phyloP scores from a whole-genome alignment of 2,797 vertebrate genomes.

The Lagocephalus sceleratus region DNA sequence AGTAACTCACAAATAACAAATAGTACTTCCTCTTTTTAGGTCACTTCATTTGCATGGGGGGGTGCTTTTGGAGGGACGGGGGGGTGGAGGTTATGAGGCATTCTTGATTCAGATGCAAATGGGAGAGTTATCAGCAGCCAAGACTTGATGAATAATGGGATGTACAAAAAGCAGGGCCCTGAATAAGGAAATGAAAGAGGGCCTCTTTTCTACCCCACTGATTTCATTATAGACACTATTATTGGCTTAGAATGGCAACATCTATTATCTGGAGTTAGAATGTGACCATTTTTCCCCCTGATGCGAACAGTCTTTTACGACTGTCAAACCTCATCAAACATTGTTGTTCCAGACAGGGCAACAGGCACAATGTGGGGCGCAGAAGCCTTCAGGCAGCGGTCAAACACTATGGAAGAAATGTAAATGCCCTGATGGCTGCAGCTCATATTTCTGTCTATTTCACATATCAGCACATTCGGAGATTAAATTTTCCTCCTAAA shows the following conservation, averaged over 20 bases:
- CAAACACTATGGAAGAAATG: conserved; percentile 38
- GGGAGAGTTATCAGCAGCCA: conserved; percentile 72
- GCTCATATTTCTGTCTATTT: conserved; percentile 5
- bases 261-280: conserved; percentile 77
- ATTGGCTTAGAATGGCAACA: conserved; percentile 80
- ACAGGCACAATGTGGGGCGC: conserved; percentile 43
- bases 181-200: conserved; percentile 81
- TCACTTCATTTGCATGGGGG: conserved; percentile 72
- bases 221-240: conserved; percentile 85
- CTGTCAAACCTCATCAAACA: conserved; percentile 74
- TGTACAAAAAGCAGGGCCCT: conserved; percentile 67
- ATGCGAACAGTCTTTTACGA: conserved; percentile 69
- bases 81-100: conserved; percentile 64
- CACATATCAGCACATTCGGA: background rate
- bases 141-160: conserved; percentile 76
- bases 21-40: conserved; percentile 71
- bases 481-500: background rate
- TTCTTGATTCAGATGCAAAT: conserved; percentile 82
- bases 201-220: conserved; percentile 79
- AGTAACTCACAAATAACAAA: conserved; percentile 55
- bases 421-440: conserved; percentile 21
- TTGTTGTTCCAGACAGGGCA: conserved; percentile 62
- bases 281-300: conserved; percentile 54
- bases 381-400: conserved; percentile 51
- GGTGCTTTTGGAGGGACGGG: conserved; percentile 33